These are phyloP conservation scores for Cantharis rufa DNA, from an alignment of 2,888 invertebrate species.

Conservation along the genomic window DNA sequence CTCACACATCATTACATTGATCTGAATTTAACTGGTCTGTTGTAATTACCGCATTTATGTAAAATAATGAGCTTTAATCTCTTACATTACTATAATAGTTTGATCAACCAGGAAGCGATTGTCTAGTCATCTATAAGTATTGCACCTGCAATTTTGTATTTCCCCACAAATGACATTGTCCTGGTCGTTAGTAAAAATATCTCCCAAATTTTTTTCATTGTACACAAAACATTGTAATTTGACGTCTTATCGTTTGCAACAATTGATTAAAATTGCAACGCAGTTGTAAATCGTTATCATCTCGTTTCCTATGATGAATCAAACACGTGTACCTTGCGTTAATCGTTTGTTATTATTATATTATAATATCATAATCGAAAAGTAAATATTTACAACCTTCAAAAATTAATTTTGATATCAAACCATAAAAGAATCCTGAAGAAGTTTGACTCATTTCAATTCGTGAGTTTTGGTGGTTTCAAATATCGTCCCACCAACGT, in stretches of 20 bases:
- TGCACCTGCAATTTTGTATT: background rate
- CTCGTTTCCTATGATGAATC: background rate
- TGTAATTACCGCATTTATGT: background rate
- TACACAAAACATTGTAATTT: background rate
- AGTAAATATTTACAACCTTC: background rate
- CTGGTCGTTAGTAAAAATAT: no score
- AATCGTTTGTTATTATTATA: background rate
- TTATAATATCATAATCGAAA: background rate
- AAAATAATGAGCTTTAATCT: background rate
- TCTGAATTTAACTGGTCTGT: background rate
- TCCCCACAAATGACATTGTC: no score
- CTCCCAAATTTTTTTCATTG: background rate
- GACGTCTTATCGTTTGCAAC: background rate
- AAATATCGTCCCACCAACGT: background rate
- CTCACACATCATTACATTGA: background rate
- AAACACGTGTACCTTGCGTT: background rate
- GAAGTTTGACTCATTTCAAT: background rate
- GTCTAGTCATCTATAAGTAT: background rate
- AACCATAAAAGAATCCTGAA: background rate
- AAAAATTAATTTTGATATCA: background rate
- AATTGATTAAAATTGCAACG: background rate
- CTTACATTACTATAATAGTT: background rate
- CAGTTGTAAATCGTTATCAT: background rate
- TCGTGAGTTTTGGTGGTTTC: background rate
- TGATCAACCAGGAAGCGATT: background rate